Evolutionary conservation across 1,140 invertebrate genomes (phyloP), one percentile per base, ranked within the genome.

Genomic region (Rhopalosiphum maidis): DNA sequence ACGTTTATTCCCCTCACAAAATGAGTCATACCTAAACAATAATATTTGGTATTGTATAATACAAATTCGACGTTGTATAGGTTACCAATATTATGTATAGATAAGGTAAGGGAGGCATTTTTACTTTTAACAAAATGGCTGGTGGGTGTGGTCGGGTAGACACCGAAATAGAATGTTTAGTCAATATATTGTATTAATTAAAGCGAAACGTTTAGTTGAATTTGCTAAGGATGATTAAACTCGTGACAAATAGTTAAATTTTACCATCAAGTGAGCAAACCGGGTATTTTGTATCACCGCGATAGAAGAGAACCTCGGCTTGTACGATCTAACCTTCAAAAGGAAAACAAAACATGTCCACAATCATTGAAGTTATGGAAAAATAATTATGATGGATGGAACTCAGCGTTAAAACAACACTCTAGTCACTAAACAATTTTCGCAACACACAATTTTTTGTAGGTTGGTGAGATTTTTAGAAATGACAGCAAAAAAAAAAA

Each of bases 151-250:
- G 60, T 77, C n/a, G 15, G 60, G n/a, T 77, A 15, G 15, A 77
- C 5, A 77, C 11, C n/a, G 30, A 15, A n/a, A 77, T 77, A 77
- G 11, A 35, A 77, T 77, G 60, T 77, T 77, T 77, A n/a, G 60
- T 77, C 60, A 77, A 77, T 77, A 77, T 77, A n/a, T 30, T n/a
- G n/a, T 77, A 77, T 77, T 77, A 77, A 77, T n/a, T 35, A n/a
- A 30, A 18, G n/a, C 6, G 30, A 6, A 2, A 18, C 30, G 25
- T 9, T n/a, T n/a, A 68, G 60, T 15, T 3, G 15, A 68, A 68
- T 77, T 77, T 30, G 25, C 60, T 68, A 68, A 68, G 30, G 4
- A 6, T 77, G 0, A 15, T 77, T 18, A 77, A 77, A n/a, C 18
- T 18, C 15, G n/a, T n/a, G 5, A 18, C 18, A 77, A 77, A n/a